These are phyloP conservation scores for Trichoplusia ni DNA, from an alignment of 1,140 invertebrate species.

Conservation along the genomic window DNA sequence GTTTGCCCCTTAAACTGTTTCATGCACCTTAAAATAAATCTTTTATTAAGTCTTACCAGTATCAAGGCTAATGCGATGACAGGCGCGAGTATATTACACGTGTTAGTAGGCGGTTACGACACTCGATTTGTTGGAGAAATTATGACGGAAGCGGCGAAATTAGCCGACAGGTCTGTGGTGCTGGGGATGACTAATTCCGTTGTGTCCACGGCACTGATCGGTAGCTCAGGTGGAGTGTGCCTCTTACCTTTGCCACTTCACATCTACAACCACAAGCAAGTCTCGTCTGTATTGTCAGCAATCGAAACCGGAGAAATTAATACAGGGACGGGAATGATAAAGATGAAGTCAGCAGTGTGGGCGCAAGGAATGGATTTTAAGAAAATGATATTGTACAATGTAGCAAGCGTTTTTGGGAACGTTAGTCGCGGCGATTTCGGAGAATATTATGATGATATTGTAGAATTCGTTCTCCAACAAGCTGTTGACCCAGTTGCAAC, in stretches of 20 bases:
- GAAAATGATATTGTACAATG: constrained; percentile 57
- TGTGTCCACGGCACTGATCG: constrained; percentile 45
- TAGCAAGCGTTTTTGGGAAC: constrained; percentile 64
- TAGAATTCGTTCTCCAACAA: constrained; percentile 53
- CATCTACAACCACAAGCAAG: constrained; percentile 63
- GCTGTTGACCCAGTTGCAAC: constrained; percentile 42
- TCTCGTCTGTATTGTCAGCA: constrained; percentile 52
- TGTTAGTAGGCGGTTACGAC: constrained; percentile 58
- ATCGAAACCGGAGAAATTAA: constrained; percentile 60
- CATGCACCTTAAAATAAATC: constrained; percentile 68
- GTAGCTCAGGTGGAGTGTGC: constrained; percentile 59
- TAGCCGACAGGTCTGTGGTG: constrained; percentile 50
- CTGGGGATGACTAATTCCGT: constrained; percentile 53
- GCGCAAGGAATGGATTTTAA: constrained; percentile 67
- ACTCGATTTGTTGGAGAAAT: constrained; percentile 56
- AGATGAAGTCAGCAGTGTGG: constrained; percentile 64
- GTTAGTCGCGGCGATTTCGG: constrained; percentile 63
- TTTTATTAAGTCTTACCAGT: constrained; percentile 68
- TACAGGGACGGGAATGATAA: constrained; percentile 41
- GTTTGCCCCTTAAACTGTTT: constrained; percentile 65
- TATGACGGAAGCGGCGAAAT: constrained; percentile 55
- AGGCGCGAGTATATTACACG: constrained; percentile 60
- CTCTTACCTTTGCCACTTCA: constrained; percentile 63
- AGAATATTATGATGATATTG: constrained; percentile 58
- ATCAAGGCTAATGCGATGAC: constrained; percentile 55